phyloP scores from a whole-genome alignment of 2,113 vertebrate species.

The Lates calcarifer region DNA sequence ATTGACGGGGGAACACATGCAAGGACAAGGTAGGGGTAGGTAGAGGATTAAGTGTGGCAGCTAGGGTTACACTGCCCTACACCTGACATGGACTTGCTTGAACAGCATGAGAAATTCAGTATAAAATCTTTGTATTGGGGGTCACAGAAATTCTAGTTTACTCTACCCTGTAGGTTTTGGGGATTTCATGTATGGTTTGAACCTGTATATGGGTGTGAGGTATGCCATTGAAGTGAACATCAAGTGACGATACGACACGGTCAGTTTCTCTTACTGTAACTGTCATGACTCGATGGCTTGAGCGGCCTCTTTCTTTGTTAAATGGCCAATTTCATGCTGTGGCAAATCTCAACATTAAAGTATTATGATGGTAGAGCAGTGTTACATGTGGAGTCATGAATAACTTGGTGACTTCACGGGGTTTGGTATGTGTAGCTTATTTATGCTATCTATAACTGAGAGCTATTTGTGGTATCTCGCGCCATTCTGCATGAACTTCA shows the following conservation, averaged over 20 bases:
- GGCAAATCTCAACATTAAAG: constrained; percentile 29
- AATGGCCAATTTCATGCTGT: neutral
- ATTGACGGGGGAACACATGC: constrained; percentile 62
- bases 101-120: constrained; percentile 37
- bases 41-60: constrained; percentile 60
- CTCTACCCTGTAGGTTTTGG: neutral
- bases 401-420: constrained; percentile 64
- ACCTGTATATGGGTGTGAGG: neutral
- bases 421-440: constrained; percentile 53
- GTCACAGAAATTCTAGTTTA: constrained; percentile 18
- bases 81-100: constrained; percentile 60
- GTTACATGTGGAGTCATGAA: constrained; percentile 27
- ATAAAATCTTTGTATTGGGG: constrained; percentile 31
- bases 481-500: constrained; percentile 61
- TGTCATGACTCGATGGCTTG: neutral
- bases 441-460: constrained; percentile 47
- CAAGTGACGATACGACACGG: too few species aligned
- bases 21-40: constrained; percentile 68
- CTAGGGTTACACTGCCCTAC: constrained; percentile 55
- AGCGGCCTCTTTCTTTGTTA: neutral
- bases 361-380: constrained; percentile 8
- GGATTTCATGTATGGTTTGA: constrained; percentile 21
- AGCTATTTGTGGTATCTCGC: constrained; percentile 67
- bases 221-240: neutral
- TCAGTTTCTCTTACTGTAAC: neutral